These are phyloP conservation scores for Pyralis farinalis DNA, from an alignment of 2,888 invertebrate species.

Conservation along the genomic window DNA sequence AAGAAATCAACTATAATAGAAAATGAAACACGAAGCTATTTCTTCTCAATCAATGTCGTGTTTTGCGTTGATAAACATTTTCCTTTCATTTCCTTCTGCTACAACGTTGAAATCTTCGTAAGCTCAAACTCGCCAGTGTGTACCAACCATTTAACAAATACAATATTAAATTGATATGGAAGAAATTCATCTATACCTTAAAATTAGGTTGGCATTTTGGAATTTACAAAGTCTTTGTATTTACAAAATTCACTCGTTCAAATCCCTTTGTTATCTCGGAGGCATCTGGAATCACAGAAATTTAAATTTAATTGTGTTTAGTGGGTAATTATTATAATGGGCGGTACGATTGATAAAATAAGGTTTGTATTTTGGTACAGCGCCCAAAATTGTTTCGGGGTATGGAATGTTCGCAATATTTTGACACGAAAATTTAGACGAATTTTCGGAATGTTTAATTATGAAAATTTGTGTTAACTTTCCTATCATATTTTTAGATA, in stretches of 20 bases:
- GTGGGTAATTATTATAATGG: slow-evolving; percentile 6
- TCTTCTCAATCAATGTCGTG: no score
- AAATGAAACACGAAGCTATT: no score
- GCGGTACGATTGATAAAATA: background rate
- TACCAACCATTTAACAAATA: background rate
- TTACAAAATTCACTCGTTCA: slow-evolving; percentile 25
- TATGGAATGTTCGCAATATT: background rate
- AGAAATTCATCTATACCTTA: slow-evolving; percentile 42
- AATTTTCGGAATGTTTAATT: no score
- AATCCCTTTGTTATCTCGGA: slow-evolving; percentile 59
- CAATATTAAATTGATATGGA: slow-evolving; percentile 48
- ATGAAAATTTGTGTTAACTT: no score
- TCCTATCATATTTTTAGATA: no score
- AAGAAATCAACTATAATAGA: no score
- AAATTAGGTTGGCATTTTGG: slow-evolving; percentile 28
- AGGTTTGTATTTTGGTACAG: background rate
- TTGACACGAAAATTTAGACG: no score
- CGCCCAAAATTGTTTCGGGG: no score
- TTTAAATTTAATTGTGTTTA: slow-evolving; percentile 12
- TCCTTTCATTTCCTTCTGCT: no score
- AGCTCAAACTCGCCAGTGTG: background rate
- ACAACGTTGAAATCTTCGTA: no score
- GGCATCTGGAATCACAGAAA: slow-evolving; percentile 55
- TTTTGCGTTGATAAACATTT: no score
- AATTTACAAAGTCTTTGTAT: slow-evolving; percentile 39